phyloP scores from a whole-genome alignment of 2,113 vertebrate species.

The Pterocles orientalis region DNA sequence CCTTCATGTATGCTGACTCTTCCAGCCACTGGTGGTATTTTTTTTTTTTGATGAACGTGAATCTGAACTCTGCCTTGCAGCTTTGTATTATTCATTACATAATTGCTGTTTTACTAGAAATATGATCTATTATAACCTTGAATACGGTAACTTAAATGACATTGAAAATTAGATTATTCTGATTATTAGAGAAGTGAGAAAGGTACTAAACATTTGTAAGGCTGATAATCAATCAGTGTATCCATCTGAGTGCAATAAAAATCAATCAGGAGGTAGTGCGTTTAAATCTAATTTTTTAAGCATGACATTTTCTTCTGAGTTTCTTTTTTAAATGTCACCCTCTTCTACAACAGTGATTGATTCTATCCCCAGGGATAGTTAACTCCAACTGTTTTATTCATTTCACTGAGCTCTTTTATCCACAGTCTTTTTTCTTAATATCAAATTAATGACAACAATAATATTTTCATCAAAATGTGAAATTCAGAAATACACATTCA shows the following conservation, averaged over 20 bases:
- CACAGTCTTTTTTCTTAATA: conserved; percentile 61
- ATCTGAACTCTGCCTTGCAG: conserved; percentile 34
- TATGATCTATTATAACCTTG: conserved; percentile 81
- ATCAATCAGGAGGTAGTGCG: conserved; percentile 80
- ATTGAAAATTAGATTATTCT: conserved; percentile 84
- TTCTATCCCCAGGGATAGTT: conserved; percentile 79
- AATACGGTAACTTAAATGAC: conserved; percentile 77
- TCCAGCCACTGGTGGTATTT: background rate
- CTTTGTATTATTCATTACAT: conserved; percentile 77
- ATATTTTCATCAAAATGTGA: conserved; percentile 56
- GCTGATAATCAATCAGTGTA: conserved; percentile 81
- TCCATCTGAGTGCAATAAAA: conserved; percentile 80
- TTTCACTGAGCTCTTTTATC: conserved; percentile 51
- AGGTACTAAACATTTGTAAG: conserved; percentile 78
- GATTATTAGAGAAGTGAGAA: conserved; percentile 82
- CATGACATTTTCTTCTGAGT: conserved; percentile 83
- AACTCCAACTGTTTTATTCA: conserved; percentile 76
- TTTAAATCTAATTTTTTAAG: conserved; percentile 88
- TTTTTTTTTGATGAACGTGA: background rate
- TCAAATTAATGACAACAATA: conserved; percentile 69
- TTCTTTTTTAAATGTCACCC: conserved; percentile 85
- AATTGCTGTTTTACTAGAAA: conserved; percentile 81
- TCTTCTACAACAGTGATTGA: conserved; percentile 81
- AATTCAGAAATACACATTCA: conserved; percentile 16
- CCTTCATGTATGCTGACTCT: background rate